Evolutionary conservation across 2,888 invertebrate genomes (phyloP).

Genomic region (Amphiduros pacificus): DNA sequence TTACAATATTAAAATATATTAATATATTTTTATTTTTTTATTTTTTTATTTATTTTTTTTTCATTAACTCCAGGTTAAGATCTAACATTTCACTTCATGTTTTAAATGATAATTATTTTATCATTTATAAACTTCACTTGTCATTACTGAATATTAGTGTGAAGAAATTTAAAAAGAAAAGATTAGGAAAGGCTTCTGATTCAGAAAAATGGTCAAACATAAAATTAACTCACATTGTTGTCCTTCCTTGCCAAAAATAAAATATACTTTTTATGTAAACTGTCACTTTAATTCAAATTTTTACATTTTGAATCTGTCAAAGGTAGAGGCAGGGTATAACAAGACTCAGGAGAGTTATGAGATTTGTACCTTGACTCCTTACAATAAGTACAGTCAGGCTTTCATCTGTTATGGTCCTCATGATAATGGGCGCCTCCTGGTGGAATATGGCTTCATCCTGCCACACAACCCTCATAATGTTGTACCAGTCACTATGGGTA

Average conservation of each 20-base stretch:
- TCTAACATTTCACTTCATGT: neutral
- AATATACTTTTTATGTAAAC: neutral
- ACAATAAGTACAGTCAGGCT: constrained; percentile 72
- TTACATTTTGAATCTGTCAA: constrained; percentile 12
- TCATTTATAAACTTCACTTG: neutral
- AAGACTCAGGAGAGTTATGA: constrained; percentile 62
- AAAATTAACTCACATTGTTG: no score
- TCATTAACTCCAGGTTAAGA: neutral
- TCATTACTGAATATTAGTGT: no score
- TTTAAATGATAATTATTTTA: neutral
- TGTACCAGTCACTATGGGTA: constrained; percentile 64
- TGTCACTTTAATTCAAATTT: neutral
- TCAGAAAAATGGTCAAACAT: no score
- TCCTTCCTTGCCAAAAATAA: no score
- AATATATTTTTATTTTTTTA: constrained; percentile 8
- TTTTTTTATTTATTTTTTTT: neutral
- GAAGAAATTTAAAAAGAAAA: no score
- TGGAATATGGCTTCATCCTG: constrained; percentile 83
- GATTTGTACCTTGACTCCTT: constrained; percentile 64
- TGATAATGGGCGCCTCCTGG: constrained; percentile 76
- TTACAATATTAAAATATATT: neutral
- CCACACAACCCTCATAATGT: constrained; percentile 71
- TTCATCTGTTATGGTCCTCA: constrained; percentile 88
- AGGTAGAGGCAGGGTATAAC: constrained; percentile 54
- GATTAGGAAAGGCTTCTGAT: no score